A percentile compares a stretch with the other conserved stretches of the same genome.
Conservation (phyloP, 2,113 vertebrate species). For the Turnix velox region DNA sequence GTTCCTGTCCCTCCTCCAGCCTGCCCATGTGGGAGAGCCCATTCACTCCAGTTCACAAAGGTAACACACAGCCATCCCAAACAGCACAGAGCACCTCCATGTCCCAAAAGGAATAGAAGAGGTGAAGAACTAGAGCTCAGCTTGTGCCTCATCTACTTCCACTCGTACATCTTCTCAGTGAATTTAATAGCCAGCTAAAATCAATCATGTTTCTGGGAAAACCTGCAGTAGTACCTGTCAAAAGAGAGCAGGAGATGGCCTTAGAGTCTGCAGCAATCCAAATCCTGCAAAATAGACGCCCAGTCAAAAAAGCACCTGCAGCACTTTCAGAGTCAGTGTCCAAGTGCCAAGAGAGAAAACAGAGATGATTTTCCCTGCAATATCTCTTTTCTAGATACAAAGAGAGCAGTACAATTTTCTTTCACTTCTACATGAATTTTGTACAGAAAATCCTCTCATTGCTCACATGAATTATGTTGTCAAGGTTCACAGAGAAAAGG, state of each 20-base stretch:
- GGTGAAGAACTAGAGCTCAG: not conserved
- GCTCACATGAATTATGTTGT: not conserved
- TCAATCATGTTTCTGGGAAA: not conserved
- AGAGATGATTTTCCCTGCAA: not conserved
- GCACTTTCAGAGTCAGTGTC: not conserved
- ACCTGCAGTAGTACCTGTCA: not conserved
- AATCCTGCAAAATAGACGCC: not conserved
- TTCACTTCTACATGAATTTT: not conserved
- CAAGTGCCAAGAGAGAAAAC: not conserved
- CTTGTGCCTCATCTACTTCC: not conserved
- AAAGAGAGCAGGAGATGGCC: not conserved
- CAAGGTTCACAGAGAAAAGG: not conserved
- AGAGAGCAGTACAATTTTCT: not conserved
- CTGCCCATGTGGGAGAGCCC: not conserved
- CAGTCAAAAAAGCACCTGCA: not conserved
- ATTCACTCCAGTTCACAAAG: not conserved
- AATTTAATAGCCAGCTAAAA: not conserved
- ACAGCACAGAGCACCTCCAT: not conserved
- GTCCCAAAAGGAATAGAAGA: not conserved
- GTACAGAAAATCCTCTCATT: not conserved
- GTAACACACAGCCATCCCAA: not conserved
- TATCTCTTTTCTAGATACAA: not conserved
- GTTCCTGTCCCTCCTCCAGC: not conserved
- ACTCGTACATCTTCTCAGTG: not conserved
- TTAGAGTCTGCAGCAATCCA: not conserved